Conservation (phyloP, 1,140 invertebrate genomes). For the Drosophila kanapiae region DNA sequence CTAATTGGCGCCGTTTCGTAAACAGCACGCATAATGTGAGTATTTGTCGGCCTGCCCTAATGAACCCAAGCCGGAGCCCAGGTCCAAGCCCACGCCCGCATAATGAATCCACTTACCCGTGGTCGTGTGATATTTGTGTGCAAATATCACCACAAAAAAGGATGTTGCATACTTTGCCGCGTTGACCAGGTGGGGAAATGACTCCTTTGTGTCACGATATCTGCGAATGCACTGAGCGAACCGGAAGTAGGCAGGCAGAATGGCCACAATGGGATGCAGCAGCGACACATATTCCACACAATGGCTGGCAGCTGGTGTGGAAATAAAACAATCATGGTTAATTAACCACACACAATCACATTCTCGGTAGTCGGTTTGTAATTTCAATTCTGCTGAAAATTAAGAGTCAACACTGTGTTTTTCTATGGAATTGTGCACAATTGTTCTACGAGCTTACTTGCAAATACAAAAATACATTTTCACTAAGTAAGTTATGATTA, state of each 20-base stretch:
- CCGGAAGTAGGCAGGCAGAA: constrained; percentile 97
- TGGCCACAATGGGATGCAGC: constrained; percentile 92
- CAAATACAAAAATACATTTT: neutral
- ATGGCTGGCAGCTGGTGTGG: constrained; percentile 86
- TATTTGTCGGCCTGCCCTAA: constrained; percentile 10
- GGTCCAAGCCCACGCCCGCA: neutral
- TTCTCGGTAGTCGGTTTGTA: constrained; percentile 3
- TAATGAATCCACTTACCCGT: constrained; percentile 65
- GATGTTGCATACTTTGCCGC: constrained; percentile 88
- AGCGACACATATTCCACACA: constrained; percentile 88
- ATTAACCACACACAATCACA: neutral
- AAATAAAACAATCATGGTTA: constrained; percentile 30
- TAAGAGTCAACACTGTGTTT: neutral
- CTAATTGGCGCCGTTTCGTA: constrained; percentile 67
- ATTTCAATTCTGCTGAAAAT: neutral
- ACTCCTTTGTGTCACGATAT: constrained; percentile 95
- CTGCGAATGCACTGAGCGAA: constrained; percentile 98
- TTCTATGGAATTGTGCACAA: neutral
- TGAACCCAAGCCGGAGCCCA: neutral
- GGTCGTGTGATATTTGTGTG: constrained; percentile 80
- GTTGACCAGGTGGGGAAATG: constrained; percentile 98
- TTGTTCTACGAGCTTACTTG: neutral
- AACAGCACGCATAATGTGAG: constrained; percentile 57
- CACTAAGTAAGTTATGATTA: neutral
- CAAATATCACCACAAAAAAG: constrained; percentile 85